Evolutionary conservation across 2,888 invertebrate species (phyloP), one percentile per base, ranked within the genome.

Genomic region (Crepidodera aurea): DNA sequence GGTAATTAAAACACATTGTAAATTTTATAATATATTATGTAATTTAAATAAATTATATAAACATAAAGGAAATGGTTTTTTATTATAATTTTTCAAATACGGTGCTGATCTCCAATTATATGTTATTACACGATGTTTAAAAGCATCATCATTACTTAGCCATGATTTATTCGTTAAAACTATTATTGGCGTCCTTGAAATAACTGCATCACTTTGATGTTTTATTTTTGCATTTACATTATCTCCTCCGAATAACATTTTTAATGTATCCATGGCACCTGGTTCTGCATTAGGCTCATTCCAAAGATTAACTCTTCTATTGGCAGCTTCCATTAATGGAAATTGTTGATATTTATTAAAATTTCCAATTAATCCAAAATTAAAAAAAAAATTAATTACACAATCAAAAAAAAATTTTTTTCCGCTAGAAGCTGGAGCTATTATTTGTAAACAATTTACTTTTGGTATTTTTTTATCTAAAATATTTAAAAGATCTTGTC

Each of bases 271-370:
- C 19, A 63, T 62, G 13, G 66, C 51, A 29, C 51, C 37, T 1
- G 67, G 67, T 62, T 69, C 66, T 22, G 51, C 62, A 57, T 67
- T 68, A 27, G 69, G 69, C 60, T 70, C 70, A 42, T 68, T 68
- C 68, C 65, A 67, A 51, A 64, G 51, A 7, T 68, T 44, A n/a
- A 70, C 62, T 6, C 69, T 8, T 25, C 50, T 42, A 55, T 67
- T 62, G 10, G 64, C 51, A 56, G 62, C 64, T 32, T 70, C 68
- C 53, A 65, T 55, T 42, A 69, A 65, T 0, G 68, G 67, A 65
- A 70, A 70, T 37, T 61, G 53, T 61, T 16, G 25, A 59, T 51
- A 65, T 50, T 48, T 62, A 58, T 58, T 65, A 48, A 65, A 62
- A 54, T 65, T 64, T 0, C 54, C 57, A n/a, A 65, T 62, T 53